phyloP scores from a whole-genome alignment of 2,888 invertebrate species.

The Yponomeuta malinellus region DNA sequence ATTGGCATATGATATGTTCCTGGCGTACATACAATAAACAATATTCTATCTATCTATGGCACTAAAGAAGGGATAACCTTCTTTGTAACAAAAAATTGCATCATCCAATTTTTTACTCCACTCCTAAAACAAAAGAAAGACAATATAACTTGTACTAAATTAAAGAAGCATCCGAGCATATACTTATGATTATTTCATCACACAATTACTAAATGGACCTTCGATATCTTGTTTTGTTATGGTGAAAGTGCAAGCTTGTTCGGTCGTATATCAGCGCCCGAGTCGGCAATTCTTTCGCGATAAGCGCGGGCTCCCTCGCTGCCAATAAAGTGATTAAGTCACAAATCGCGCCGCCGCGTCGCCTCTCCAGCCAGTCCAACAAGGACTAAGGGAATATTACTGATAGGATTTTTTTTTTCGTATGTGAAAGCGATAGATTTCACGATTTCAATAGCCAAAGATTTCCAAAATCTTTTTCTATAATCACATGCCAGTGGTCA shows the following conservation, averaged over 20 bases:
- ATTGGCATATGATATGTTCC: no score
- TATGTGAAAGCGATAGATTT: background rate
- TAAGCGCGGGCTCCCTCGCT: slow-evolving; percentile 64
- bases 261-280: slow-evolving; percentile 63
- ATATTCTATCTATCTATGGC: no score
- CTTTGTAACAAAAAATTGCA: no score
- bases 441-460: background rate
- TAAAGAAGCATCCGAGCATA: no score
- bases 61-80: no score
- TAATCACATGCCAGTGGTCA: no score
- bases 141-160: no score
- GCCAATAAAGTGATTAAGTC: slow-evolving; percentile 76
- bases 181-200: no score
- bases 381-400: background rate
- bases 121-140: no score
- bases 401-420: background rate
- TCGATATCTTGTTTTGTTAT: background rate
- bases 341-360: slow-evolving; percentile 51
- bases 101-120: no score
- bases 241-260: slow-evolving; percentile 71
- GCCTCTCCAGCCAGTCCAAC: background rate
- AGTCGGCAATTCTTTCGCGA: slow-evolving; percentile 66
- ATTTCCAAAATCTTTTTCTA: background rate
- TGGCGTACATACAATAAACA: no score
- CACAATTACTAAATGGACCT: background rate